These are phyloP conservation scores for Cherax quadricarinatus DNA, from an alignment of 1,140 invertebrate genomes.

Conservation along the genomic window DNA sequence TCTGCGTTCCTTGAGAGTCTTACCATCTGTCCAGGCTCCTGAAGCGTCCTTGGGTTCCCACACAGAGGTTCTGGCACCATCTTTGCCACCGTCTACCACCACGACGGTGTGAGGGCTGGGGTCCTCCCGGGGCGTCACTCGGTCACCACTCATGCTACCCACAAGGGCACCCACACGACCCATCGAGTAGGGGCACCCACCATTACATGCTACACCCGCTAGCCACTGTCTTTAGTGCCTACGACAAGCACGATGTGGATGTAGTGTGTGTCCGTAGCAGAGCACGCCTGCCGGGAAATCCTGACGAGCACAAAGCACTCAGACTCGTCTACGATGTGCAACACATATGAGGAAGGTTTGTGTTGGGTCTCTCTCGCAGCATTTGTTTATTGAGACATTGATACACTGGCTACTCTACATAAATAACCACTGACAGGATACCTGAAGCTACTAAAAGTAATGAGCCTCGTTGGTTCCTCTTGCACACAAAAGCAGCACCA, in stretches of 20 bases:
- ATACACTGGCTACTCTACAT: not conserved
- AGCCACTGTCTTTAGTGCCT: not conserved
- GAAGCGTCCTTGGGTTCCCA: constrained; percentile 72
- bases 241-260: not conserved
- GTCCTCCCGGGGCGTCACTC: constrained; percentile 73
- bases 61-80: constrained; percentile 71
- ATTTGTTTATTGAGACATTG: not conserved
- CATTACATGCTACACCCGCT: constrained; percentile 38
- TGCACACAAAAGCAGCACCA: not conserved
- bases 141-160: constrained; percentile 73
- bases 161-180: constrained; percentile 73
- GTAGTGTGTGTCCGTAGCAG: not conserved
- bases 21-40: constrained; percentile 72
- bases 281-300: not conserved
- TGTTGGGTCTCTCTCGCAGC: not conserved
- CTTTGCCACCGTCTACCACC: constrained; percentile 71
- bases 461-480: not conserved
- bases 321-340: not conserved
- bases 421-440: not conserved
- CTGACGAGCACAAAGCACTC: not conserved
- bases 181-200: constrained; percentile 70
- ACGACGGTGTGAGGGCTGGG: constrained; percentile 70
- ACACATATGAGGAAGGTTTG: not conserved
- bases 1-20: constrained; percentile 69
- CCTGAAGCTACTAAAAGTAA: not conserved